Conservation (phyloP, 2,888 invertebrate genomes). For the Liodrosophila aerea region DNA sequence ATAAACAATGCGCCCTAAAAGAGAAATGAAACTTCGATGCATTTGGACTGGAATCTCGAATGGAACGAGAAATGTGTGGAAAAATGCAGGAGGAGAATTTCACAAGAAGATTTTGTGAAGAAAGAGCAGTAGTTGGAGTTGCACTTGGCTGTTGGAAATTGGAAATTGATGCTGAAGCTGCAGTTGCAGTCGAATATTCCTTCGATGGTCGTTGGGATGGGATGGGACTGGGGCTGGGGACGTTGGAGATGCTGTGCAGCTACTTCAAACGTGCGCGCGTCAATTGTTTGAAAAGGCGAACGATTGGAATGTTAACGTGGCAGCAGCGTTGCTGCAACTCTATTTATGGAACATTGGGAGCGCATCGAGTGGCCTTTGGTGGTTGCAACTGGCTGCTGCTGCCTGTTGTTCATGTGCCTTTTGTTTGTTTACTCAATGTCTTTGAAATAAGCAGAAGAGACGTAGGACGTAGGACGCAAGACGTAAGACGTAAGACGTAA, state of each 20-base stretch:
- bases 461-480: too few species aligned
- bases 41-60: constrained; percentile 24
- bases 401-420: constrained; percentile 30
- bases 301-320: constrained; percentile 59
- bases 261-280: constrained; percentile 66
- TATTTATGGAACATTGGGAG: constrained; percentile 70
- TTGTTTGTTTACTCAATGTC: constrained; percentile 51
- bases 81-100: constrained; percentile 37
- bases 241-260: constrained; percentile 20
- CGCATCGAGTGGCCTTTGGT: constrained; percentile 43
- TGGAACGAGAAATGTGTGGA: constrained; percentile 27
- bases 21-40: constrained; percentile 22
- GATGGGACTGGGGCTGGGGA: neutral
- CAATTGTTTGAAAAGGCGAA: constrained; percentile 63
- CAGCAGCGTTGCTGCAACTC: constrained; percentile 42
- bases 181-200: neutral
- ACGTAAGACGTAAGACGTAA: too few species aligned
- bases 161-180: neutral
- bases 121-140: constrained; percentile 12
- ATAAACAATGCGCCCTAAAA: neutral
- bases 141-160: constrained; percentile 6
- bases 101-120: constrained; percentile 17
- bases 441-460: constrained; percentile 24
- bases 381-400: constrained; percentile 33
- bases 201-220: neutral